Evolutionary conservation across 2,888 invertebrate species (phyloP).

Genomic region (Laspeyria flexula): DNA sequence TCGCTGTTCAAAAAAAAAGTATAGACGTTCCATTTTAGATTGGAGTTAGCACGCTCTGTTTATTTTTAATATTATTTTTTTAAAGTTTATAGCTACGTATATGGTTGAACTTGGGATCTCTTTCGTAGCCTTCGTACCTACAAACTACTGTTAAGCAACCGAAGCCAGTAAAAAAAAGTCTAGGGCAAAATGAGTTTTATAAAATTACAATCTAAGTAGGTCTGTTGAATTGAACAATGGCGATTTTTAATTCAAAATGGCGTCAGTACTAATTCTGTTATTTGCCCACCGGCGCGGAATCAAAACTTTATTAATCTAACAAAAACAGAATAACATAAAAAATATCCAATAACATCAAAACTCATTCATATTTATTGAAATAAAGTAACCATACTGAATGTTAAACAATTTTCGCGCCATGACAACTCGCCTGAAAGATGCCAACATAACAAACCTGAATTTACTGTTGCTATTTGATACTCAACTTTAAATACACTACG

Average conservation of each 20-base stretch:
- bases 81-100: constrained; percentile 18
- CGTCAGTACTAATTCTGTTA: constrained; percentile 29
- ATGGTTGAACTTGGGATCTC: no score
- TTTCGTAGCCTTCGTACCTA: no score
- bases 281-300: constrained; percentile 36
- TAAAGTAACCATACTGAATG: constrained; percentile 53
- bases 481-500: accelerated
- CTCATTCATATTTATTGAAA: constrained; percentile 69
- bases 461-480: neutral
- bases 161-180: no score
- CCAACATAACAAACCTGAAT: constrained; percentile 20
- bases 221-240: no score
- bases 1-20: constrained; percentile 59
- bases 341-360: constrained; percentile 52
- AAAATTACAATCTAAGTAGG: no score
- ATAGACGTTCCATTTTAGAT: constrained; percentile 75
- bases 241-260: constrained; percentile 13
- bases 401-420: constrained; percentile 59
- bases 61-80: constrained; percentile 46
- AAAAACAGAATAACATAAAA: constrained; percentile 45
- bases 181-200: no score
- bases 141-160: no score
- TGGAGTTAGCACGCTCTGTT: constrained; percentile 66
- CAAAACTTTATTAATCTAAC: constrained; percentile 75
- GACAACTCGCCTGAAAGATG: constrained; percentile 57